phyloP scores from a whole-genome alignment of 2,113 vertebrate species.

The Pygoscelis antarcticus region DNA sequence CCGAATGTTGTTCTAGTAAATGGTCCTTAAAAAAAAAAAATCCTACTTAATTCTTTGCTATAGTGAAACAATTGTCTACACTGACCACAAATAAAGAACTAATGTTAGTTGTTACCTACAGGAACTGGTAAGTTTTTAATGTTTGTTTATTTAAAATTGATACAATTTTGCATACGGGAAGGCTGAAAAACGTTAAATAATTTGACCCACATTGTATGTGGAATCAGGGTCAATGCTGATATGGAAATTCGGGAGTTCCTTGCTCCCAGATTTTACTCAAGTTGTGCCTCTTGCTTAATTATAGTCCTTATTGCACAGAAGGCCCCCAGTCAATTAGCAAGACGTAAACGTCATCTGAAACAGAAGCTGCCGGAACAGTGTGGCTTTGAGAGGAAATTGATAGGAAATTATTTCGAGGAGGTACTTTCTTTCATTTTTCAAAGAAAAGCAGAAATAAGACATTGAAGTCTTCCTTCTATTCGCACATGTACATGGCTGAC shows the following conservation, averaged over 20 bases:
- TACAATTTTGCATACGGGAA: neutral
- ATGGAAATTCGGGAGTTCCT: neutral
- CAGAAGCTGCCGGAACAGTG: neutral
- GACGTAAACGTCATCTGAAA: neutral
- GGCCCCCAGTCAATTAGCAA: neutral
- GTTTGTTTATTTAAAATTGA: neutral
- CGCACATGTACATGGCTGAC: neutral
- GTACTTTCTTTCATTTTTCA: neutral
- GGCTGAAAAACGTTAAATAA: neutral
- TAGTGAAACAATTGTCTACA: neutral
- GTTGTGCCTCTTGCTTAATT: neutral
- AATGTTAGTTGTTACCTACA: too few relatives aligned
- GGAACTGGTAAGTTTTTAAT: neutral
- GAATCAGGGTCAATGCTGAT: neutral
- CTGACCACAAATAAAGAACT: neutral
- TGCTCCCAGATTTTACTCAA: neutral
- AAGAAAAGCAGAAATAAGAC: neutral
- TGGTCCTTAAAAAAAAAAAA: neutral
- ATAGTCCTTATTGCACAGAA: neutral
- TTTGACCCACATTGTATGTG: neutral
- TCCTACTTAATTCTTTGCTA: neutral
- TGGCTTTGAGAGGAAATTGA: neutral
- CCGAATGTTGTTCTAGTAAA: neutral
- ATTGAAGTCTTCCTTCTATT: neutral
- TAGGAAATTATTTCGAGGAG: neutral